Base-by-base conservation (phyloP, 2,113 vertebrate genomes). In the Muscicapa adusta region DNA sequence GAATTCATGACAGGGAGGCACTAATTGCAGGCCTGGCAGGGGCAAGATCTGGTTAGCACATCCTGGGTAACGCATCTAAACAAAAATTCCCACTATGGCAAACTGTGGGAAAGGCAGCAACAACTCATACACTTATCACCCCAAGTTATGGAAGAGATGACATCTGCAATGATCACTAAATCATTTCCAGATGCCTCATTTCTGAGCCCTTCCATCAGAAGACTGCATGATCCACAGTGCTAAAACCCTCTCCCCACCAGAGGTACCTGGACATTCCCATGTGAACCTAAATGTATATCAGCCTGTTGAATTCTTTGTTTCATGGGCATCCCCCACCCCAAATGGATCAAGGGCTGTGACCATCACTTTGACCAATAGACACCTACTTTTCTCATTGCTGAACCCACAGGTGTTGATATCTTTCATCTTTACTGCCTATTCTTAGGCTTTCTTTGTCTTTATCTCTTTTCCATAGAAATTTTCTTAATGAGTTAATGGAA, bases 171-270 rank as follows among this genome's bases (percentile, higher is more conserved):
- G 20, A 51, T 22, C 53, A 36, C 14, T 12, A 26, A 67, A 60
- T 31, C 4, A 26, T 51, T 20, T 17, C 22, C 18, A 31, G 33
- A 14, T 57, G 16, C 6, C 50, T 51, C 17, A 31, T 51, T 51
- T 43, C 17, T 67, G 53, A 9, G 26, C 18, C 36, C 11, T 51
- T 51, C 7, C 33, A 51, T 34, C 22, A 33, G 20, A 67, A 20
- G 26, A 28, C 20, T 26, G 6, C 22, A 60, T 33, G 18, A 51
- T 34, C 9, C 6, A 15, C 14, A 36, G 18, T 0, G 0, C 51
- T 60, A 33, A 76, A 68, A 36, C 31, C 6, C 2, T 25, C 5
- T 25, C 8, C 8, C 14, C 36, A 43, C 26, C 7, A 6, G 10
- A 26, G 6, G 22, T 22, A 58, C 31, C 36, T 43, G 17, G 20